Conservation (phyloP, 1,140 invertebrate species). For the Eurosta solidaginis region DNA sequence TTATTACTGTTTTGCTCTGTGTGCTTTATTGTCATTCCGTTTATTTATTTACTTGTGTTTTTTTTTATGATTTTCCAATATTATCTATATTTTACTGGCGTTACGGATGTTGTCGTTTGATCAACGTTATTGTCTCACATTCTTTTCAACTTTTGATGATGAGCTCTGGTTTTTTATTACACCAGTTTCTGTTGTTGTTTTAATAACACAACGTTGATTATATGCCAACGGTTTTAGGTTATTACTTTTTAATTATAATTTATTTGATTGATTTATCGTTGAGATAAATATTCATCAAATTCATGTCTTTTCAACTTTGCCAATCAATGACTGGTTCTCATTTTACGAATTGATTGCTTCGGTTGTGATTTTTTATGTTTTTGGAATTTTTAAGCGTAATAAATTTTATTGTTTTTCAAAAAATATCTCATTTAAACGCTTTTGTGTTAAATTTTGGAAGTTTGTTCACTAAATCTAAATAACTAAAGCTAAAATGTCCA, state of each 20-base stretch:
- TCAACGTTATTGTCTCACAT: neutral
- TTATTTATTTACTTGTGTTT: neutral
- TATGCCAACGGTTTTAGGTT: slow-evolving; percentile 7
- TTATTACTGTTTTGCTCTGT: neutral
- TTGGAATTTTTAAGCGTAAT: neutral
- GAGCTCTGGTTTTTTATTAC: neutral
- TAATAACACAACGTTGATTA: neutral
- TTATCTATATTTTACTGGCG: neutral
- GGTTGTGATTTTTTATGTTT: neutral
- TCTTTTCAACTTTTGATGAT: neutral
- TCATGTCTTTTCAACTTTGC: slow-evolving; percentile 29
- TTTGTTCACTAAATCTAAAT: neutral
- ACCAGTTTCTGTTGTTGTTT: neutral
- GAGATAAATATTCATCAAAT: slow-evolving; percentile 31
- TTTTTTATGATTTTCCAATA: neutral
- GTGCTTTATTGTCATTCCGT: neutral
- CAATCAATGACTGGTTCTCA: slow-evolving; percentile 28
- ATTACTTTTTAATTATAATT: slow-evolving; percentile 34
- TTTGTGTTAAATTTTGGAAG: neutral
- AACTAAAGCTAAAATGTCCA: neutral
- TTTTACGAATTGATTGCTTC: neutral
- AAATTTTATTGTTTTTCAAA: slow-evolving; percentile 2
- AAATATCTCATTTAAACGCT: slow-evolving; percentile 20
- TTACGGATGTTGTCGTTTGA: neutral
- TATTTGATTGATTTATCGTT: slow-evolving; percentile 34